Evolutionary conservation across 2,113 vertebrate genomes (phyloP).

Genomic region (Platichthys stellatus): DNA sequence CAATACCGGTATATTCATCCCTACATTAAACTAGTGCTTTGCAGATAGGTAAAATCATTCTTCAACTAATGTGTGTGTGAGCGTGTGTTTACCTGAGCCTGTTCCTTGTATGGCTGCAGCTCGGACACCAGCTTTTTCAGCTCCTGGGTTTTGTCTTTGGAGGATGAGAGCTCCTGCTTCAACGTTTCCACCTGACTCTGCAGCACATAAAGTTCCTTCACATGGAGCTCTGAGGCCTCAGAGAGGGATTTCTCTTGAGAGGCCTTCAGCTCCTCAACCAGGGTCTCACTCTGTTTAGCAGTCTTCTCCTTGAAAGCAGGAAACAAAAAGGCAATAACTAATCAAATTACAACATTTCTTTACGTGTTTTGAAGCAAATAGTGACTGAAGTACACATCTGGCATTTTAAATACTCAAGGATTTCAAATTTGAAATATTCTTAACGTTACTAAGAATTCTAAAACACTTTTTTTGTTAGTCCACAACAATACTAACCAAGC

Average conservation of each 20-base stretch:
- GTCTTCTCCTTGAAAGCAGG: slow-evolving; percentile 71
- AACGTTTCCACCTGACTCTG: slow-evolving; percentile 74
- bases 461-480: background rate
- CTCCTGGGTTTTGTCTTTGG: slow-evolving; percentile 75
- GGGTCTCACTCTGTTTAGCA: slow-evolving; percentile 77
- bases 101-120: slow-evolving; percentile 85
- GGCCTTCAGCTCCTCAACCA: slow-evolving; percentile 83
- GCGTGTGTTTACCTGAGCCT: slow-evolving; percentile 82
- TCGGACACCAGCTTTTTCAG: slow-evolving; percentile 84
- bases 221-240: slow-evolving; percentile 79
- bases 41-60: background rate
- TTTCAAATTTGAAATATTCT: too few species aligned
- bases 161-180: slow-evolving; percentile 78
- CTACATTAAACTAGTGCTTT: background rate
- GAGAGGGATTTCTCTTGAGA: slow-evolving; percentile 80
- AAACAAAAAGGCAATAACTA: background rate
- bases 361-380: background rate
- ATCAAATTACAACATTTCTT: background rate
- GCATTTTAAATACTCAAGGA: too few species aligned
- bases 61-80: background rate
- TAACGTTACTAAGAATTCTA: background rate
- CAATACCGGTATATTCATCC: background rate
- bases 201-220: slow-evolving; percentile 76
- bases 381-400: background rate
- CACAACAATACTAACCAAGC: slow-evolving; percentile 83